These are phyloP conservation scores for Ectropis crepuscularia DNA, from an alignment of 2,888 invertebrate species.

Conservation along the genomic window DNA sequence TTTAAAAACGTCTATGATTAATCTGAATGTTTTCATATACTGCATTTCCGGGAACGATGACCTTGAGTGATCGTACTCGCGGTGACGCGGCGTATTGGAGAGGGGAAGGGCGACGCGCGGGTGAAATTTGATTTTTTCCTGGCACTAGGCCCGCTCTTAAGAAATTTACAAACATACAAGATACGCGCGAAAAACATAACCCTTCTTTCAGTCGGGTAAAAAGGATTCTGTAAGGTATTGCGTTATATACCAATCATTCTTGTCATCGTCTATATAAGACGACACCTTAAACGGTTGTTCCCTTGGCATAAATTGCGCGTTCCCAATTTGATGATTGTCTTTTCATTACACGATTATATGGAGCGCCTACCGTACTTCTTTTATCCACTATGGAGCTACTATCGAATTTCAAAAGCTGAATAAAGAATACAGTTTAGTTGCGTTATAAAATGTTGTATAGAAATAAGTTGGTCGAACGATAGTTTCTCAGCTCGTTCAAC, in stretches of 20 bases:
- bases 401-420: background rate
- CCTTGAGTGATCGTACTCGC: too few relatives aligned
- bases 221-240: slow-evolving; percentile 3
- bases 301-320: slow-evolving; percentile 41
- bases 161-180: too few relatives aligned
- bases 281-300: slow-evolving; percentile 29
- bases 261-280: background rate
- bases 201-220: too few relatives aligned
- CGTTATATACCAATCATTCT: slow-evolving; percentile 5
- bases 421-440: background rate
- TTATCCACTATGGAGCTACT: background rate
- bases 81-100: too few relatives aligned
- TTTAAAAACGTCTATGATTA: too few relatives aligned
- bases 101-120: too few relatives aligned
- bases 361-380: background rate
- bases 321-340: slow-evolving; percentile 45
- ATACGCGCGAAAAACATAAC: too few relatives aligned
- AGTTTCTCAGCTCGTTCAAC: slow-evolving; percentile 35
- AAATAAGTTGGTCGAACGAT: background rate
- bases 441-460: background rate
- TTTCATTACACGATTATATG: slow-evolving; percentile 35
- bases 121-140: too few relatives aligned
- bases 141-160: too few relatives aligned
- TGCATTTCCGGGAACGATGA: too few relatives aligned
- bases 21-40: too few relatives aligned